Percentiles rank a stretch among this genome's conserved stretches.
Conservation (phyloP, 2,113 vertebrate genomes). For the Heterochromis multidens region DNA sequence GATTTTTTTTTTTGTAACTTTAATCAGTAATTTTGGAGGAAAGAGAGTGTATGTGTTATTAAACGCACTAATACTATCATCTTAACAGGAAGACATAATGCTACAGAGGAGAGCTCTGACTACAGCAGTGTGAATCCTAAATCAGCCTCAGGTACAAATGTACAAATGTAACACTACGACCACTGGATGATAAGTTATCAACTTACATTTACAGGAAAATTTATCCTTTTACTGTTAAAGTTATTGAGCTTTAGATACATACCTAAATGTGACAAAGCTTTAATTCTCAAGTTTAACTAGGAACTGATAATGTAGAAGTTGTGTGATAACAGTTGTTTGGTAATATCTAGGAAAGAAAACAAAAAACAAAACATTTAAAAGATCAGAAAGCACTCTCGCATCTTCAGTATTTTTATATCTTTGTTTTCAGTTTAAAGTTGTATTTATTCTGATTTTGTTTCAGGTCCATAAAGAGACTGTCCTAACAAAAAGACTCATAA, state of each 20-base stretch:
- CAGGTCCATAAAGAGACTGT: too few species aligned
- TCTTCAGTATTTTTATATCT: too few species aligned
- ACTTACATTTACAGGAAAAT: fast-evolving
- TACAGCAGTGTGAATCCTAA: background rate
- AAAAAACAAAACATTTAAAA: too few species aligned
- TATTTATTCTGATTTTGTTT: too few species aligned
- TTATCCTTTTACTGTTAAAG: background rate
- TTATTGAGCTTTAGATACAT: background rate
- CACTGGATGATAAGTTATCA: background rate
- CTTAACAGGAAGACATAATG: background rate
- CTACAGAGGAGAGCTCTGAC: background rate
- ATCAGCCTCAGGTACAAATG: too few species aligned
- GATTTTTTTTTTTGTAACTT: background rate
- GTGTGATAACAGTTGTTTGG: too few species aligned
- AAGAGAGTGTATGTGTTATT: background rate
- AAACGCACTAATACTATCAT: background rate
- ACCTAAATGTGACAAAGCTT: fast-evolving
- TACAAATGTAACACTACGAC: too few species aligned
- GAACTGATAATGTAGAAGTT: background rate
- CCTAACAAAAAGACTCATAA: too few species aligned
- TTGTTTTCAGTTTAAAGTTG: too few species aligned
- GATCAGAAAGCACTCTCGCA: too few species aligned
- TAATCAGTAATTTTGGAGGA: background rate
- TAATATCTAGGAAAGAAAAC: too few species aligned
- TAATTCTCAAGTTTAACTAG: background rate